Percentiles rank a stretch among this genome's conserved stretches.
Conservation (phyloP, 2,797 vertebrate species). For the Rhabdomys pumilio region DNA sequence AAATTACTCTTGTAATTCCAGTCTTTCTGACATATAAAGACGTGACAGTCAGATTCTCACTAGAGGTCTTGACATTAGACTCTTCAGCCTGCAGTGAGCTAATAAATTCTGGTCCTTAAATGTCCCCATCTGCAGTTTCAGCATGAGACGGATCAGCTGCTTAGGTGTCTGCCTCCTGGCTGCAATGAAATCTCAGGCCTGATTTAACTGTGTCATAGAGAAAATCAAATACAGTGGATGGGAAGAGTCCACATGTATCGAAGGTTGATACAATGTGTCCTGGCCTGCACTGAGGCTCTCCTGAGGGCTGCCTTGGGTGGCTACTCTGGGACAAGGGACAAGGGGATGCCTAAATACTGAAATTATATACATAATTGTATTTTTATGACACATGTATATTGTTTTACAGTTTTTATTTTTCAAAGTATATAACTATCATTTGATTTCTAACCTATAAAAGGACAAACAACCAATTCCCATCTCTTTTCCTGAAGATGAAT, state of each 20-base stretch:
- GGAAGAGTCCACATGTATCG: background rate
- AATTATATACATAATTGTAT: constrained; percentile 13
- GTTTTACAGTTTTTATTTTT: background rate
- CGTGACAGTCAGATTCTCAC: background rate
- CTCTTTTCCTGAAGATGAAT: background rate
- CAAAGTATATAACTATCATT: background rate
- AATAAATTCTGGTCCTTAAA: background rate
- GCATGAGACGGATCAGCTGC: background rate
- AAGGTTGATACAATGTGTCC: background rate
- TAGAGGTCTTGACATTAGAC: background rate
- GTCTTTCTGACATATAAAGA: background rate
- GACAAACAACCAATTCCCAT: background rate
- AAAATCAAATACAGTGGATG: background rate
- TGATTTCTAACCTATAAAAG: background rate
- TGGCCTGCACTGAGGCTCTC: background rate
- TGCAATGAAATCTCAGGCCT: background rate
- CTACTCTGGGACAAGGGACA: background rate
- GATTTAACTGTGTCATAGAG: background rate
- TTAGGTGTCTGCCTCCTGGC: background rate
- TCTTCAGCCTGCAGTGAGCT: background rate
- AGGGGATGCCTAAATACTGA: background rate
- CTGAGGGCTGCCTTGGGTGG: background rate
- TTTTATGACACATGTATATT: background rate
- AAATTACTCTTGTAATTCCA: background rate
- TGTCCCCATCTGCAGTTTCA: background rate